phyloP scores from a whole-genome alignment of 2,797 vertebrate genomes.

The Phalloptychus januarius region DNA sequence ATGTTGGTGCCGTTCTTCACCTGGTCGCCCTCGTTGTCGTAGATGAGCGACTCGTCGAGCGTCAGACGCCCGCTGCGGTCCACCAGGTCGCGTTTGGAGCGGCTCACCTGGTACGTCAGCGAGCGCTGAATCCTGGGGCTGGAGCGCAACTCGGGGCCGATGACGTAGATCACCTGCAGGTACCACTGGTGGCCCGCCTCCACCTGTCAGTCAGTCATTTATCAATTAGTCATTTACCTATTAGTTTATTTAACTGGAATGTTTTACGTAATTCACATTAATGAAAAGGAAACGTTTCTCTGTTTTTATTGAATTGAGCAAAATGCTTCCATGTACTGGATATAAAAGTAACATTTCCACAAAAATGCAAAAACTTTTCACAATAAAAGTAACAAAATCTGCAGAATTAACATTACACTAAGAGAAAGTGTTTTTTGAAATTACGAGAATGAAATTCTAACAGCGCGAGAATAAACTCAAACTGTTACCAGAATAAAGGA shows the following conservation, averaged over 20 bases:
- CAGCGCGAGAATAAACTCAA: neutral
- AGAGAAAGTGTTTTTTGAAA: no score
- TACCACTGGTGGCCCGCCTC: conserved; percentile 99
- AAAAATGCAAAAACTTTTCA: no score
- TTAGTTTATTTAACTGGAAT: neutral
- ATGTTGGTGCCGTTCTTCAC: conserved; percentile 98
- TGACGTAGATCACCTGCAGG: conserved; percentile 96
- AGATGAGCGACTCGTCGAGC: conserved; percentile 93
- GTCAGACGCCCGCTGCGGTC: conserved; percentile 75
- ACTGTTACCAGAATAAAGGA: neutral
- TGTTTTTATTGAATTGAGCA: no score
- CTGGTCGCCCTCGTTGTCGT: conserved; percentile 96
- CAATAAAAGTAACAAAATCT: no score
- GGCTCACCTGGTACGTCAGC: conserved; percentile 71
- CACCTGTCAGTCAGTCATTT: conserved; percentile 79
- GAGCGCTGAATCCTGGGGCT: conserved; percentile 89
- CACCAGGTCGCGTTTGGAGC: conserved; percentile 83
- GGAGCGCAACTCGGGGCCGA: conserved; percentile 86
- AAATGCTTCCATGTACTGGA: no score
- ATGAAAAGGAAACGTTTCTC: no score
- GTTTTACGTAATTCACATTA: no score
- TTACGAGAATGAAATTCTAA: no score
- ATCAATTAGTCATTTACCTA: no score
- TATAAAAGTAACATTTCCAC: no score
- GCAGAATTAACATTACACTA: no score